Percentiles rank a stretch among this genome's conserved stretches.
These are phyloP conservation scores for Pseudomyrmex pallidus DNA, from an alignment of 1,140 invertebrate species.

Conservation along the genomic window DNA sequence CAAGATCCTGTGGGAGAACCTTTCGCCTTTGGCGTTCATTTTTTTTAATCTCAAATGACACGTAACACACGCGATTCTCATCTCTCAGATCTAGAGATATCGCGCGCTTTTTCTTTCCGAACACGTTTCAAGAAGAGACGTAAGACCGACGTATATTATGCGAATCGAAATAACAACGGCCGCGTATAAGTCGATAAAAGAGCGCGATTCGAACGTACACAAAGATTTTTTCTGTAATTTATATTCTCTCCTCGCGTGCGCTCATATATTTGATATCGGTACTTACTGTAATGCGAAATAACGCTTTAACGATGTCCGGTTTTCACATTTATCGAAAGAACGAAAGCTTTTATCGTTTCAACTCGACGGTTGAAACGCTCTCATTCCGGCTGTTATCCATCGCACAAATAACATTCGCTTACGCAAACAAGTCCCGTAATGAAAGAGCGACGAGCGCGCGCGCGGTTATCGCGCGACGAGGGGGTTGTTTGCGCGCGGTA, in stretches of 20 bases:
- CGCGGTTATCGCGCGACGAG: not conserved
- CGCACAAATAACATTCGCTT: slow-evolving; percentile 27
- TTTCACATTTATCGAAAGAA: too few relatives aligned
- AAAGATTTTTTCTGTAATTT: too few relatives aligned
- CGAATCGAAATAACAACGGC: too few relatives aligned
- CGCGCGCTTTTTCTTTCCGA: not conserved
- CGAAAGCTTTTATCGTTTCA: not conserved
- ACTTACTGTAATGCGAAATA: too few relatives aligned
- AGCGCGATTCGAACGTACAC: too few relatives aligned
- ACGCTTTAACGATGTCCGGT: too few relatives aligned
- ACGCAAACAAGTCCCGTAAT: slow-evolving; percentile 10
- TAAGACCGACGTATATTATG: too few relatives aligned
- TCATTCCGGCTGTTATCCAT: slow-evolving; percentile 22
- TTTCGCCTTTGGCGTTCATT: not conserved
- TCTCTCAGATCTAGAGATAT: not conserved
- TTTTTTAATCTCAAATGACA: slow-evolving; percentile 22
- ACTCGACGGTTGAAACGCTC: not conserved
- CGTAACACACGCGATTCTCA: slow-evolving; percentile 9
- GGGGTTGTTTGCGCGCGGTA: slow-evolving; percentile 11
- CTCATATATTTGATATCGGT: too few relatives aligned
- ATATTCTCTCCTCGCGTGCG: too few relatives aligned
- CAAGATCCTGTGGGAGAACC: slow-evolving; percentile 36
- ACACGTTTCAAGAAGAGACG: too few relatives aligned
- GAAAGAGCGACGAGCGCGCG: slow-evolving; percentile 12
- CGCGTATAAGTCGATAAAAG: too few relatives aligned